A percentile compares a stretch with the other conserved stretches of the same genome.
phyloP scores from a whole-genome alignment of 1,140 invertebrate genomes.

The Zaprionus nigranus region DNA sequence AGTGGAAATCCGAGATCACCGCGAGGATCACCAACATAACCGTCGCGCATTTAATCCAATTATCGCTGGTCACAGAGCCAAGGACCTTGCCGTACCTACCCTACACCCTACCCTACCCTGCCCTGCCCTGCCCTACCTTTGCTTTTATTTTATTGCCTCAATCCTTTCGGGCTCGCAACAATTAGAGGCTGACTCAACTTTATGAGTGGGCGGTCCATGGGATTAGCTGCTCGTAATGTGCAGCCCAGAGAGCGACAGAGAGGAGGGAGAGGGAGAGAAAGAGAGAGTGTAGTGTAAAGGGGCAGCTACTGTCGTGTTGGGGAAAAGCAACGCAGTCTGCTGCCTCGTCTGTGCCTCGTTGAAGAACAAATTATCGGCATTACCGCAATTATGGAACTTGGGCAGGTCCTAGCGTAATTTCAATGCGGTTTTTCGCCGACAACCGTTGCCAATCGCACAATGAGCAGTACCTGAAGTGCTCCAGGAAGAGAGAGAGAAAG shows the following conservation, averaged over 20 bases:
- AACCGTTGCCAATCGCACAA: conserved; percentile 28
- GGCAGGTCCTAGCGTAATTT: conserved; percentile 79
- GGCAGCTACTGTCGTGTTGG: conserved; percentile 20
- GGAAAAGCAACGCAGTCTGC: background rate
- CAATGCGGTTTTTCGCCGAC: conserved; percentile 75
- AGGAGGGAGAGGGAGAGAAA: too few species aligned
- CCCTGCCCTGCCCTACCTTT: background rate
- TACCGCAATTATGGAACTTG: conserved; percentile 79
- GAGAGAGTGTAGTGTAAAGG: conserved; percentile 10
- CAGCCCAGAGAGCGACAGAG: conserved; percentile 5
- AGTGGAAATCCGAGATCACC: conserved; percentile 63
- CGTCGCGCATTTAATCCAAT: conserved; percentile 70
- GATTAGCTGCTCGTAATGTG: conserved; percentile 54
- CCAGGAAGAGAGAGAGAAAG: background rate
- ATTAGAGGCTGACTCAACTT: conserved; percentile 66
- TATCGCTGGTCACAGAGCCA: conserved; percentile 55
- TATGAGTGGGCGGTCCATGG: conserved; percentile 53
- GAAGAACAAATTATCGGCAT: conserved; percentile 77
- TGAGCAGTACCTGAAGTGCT: conserved; percentile 39
- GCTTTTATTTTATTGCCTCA: background rate
- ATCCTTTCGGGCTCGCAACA: conserved; percentile 58
- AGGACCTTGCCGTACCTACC: background rate
- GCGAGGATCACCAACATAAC: conserved; percentile 44
- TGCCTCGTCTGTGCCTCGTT: background rate
- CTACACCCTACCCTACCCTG: background rate